Conservation (phyloP, 2,888 invertebrate genomes). For the Ophion slaviceki region DNA sequence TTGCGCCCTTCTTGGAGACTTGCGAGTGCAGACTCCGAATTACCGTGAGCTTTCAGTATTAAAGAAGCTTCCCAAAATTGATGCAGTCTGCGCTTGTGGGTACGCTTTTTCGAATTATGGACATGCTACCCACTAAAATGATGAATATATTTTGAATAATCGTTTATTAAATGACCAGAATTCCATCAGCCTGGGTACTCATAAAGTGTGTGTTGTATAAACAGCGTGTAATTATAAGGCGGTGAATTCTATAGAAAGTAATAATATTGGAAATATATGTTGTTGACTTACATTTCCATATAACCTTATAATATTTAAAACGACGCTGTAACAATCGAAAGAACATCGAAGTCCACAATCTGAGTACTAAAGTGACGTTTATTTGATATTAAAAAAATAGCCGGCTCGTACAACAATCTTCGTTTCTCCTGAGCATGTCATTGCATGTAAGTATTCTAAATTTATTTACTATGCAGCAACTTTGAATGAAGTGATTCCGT, state of each 20-base stretch:
- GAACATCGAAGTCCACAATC: neutral
- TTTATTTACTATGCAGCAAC: neutral
- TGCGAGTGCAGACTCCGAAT: constrained; percentile 16
- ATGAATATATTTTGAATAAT: neutral
- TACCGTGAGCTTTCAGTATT: neutral
- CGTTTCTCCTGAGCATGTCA: constrained; percentile 32
- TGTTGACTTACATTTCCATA: neutral
- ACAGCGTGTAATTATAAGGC: neutral
- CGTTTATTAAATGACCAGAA: neutral
- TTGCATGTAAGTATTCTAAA: constrained; percentile 49
- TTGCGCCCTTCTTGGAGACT: constrained; percentile 40
- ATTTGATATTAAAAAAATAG: neutral
- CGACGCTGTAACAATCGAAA: neutral
- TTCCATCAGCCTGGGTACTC: neutral
- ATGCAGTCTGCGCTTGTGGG: too few relatives aligned
- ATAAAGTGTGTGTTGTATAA: neutral
- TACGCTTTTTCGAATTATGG: too few relatives aligned
- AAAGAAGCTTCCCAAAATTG: neutral
- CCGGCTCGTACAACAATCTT: neutral
- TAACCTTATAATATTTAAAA: neutral
- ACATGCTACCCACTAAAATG: neutral
- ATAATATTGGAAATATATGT: neutral
- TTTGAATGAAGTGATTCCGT: neutral
- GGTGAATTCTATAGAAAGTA: neutral
- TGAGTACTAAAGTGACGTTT: neutral